Conservation (phyloP, 2,797 vertebrate species). For the Oreonectes daqikongensis region DNA sequence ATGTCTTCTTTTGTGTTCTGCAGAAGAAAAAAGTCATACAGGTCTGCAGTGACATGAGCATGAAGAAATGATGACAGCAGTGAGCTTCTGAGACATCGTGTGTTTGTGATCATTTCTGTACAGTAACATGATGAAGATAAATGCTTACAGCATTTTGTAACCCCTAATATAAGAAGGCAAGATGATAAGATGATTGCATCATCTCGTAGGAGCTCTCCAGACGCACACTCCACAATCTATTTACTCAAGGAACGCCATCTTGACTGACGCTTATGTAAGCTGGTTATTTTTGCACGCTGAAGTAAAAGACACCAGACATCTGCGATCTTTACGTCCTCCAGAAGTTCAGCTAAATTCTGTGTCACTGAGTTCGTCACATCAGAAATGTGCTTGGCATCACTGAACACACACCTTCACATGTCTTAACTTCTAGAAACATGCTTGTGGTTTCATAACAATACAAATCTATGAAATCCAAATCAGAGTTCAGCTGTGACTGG, state of each 20-base stretch:
- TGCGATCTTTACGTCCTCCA: background rate
- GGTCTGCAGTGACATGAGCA: too few species aligned
- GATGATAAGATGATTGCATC: background rate
- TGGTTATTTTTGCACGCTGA: constrained; percentile 41
- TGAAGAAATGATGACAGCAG: too few species aligned
- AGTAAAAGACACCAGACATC: constrained; percentile 27
- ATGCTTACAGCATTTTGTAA: too few species aligned
- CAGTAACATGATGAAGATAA: too few species aligned
- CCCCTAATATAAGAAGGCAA: background rate
- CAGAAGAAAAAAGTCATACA: too few species aligned
- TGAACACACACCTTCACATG: background rate
- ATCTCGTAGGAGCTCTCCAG: constrained; percentile 15
- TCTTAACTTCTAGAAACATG: background rate
- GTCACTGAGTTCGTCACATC: background rate
- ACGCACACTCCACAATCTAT: background rate
- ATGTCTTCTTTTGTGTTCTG: too few species aligned
- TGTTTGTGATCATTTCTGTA: too few species aligned
- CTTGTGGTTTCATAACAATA: too few species aligned
- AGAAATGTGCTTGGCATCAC: background rate
- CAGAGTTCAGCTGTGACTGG: background rate
- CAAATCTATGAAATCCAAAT: too few species aligned
- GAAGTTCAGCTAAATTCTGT: constrained; percentile 34
- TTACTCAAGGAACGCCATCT: constrained; percentile 41
- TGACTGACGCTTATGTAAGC: constrained; percentile 47
- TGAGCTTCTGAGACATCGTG: too few species aligned